Conservation (phyloP, 2,113 vertebrate genomes). For the Lonchura striata region DNA sequence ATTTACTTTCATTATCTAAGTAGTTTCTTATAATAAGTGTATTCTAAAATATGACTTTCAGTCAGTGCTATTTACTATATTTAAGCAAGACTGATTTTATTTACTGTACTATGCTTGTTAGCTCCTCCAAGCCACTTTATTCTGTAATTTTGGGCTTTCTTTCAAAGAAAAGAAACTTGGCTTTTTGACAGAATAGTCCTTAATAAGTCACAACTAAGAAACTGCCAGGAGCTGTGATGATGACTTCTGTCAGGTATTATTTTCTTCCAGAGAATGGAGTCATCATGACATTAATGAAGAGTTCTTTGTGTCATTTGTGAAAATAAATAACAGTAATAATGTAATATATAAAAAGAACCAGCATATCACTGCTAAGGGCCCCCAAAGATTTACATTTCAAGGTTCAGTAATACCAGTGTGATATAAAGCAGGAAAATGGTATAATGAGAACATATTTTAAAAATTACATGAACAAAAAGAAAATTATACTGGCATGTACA, state of each 20-base stretch:
- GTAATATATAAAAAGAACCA: background rate
- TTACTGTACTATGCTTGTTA: background rate
- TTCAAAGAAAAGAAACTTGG: background rate
- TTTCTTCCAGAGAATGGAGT: background rate
- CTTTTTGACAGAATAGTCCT: background rate
- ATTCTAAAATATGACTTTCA: conserved; percentile 14
- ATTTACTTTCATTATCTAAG: conserved; percentile 36
- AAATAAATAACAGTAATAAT: background rate
- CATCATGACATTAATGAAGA: background rate
- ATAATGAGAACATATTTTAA: background rate
- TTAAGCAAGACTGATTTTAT: conserved; percentile 4
- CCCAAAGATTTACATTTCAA: background rate
- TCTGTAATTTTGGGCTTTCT: conserved; percentile 6
- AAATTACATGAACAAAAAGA: background rate
- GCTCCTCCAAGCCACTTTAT: background rate
- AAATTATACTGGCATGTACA: background rate
- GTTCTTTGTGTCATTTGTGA: background rate
- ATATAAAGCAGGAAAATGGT: background rate
- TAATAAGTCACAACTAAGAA: background rate
- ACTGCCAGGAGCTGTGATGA: background rate
- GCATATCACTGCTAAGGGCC: background rate
- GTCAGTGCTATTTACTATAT: conserved; percentile 3
- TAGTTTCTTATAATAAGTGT: background rate
- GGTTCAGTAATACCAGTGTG: background rate
- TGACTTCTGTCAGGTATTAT: background rate